These are phyloP conservation scores for Gallinago nigripennis DNA, from an alignment of 2,797 vertebrate genomes.

Conservation along the genomic window DNA sequence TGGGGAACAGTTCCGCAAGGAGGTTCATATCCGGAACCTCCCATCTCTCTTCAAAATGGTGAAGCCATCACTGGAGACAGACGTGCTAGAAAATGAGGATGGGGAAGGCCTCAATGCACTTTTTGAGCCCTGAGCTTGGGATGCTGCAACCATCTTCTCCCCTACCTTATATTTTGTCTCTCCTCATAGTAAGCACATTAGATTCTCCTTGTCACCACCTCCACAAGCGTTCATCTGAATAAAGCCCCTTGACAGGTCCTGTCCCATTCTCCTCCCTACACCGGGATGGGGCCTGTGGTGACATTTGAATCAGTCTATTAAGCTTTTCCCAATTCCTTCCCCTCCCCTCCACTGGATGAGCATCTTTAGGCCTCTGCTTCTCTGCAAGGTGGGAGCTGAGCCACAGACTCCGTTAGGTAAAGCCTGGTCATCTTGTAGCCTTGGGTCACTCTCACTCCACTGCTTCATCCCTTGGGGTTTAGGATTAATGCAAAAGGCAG, in stretches of 20 bases:
- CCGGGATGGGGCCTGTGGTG: not conserved
- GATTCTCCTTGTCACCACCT: constrained; percentile 58
- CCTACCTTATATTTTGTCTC: constrained; percentile 66
- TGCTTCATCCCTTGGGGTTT: not conserved
- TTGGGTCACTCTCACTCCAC: not conserved
- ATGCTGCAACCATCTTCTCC: constrained; percentile 54
- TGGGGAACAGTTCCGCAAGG: constrained; percentile 96
- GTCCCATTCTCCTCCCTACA: not conserved
- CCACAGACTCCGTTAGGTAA: not conserved
- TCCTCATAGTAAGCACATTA: constrained; percentile 73
- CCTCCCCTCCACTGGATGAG: not conserved
- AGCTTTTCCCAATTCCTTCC: constrained; percentile 26
- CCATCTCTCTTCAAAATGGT: constrained; percentile 93
- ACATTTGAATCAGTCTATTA: constrained; percentile 32
- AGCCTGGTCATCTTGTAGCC: not conserved
- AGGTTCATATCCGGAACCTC: constrained; percentile 97
- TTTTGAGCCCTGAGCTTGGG: constrained; percentile 78
- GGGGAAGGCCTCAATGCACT: constrained; percentile 73
- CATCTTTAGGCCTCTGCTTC: constrained; percentile 35
- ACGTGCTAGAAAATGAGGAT: constrained; percentile 74
- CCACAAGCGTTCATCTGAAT: constrained; percentile 38
- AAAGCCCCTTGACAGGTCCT: constrained; percentile 17
- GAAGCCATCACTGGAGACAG: constrained; percentile 80
- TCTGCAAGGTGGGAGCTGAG: constrained; percentile 52
- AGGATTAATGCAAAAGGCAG: constrained; percentile 15